Base-by-base conservation (phyloP, 2,113 vertebrate genomes). In the Malaclemys terrapin region DNA sequence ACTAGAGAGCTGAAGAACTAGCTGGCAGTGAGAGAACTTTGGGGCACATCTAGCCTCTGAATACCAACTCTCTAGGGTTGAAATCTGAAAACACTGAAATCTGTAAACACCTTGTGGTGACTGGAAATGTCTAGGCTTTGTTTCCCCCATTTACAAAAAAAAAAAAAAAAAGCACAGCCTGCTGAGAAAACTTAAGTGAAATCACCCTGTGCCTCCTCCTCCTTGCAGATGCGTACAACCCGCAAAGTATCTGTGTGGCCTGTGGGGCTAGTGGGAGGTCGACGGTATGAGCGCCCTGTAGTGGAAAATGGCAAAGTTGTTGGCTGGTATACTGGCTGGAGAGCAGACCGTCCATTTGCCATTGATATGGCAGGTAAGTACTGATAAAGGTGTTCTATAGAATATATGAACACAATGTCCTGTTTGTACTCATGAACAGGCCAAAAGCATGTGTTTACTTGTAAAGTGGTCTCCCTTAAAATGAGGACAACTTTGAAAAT, bases 321-420 rank as follows among this genome's bases (percentile, higher is more conserved):
- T 1, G 99, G 99, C 89, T 99, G 99, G 99, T 99, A 99, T 98
- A 99, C 99, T 0, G 99, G 99, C 95, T 99, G 99, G 99, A 99
- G 99, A 97, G 99, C 99, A 22, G 99, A 99, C 98, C 98, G 99
- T 93, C 99, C 99, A 17, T 99, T 99, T 19, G 99, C 99, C 65
- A 99, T 99, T 1, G 99, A 99, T 97, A 99, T 99, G 99, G 99
- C 99, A 98, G 99, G 99, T 99, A 97, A 98, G 98, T 6, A 47
- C 4, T 50, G 0, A 3, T 1, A 31, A 59, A 88, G 49, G n/a
- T 47, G 13, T n/a, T 62, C 10, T 6, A 1, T 27, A 0, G 0
- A 1, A 1, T 1, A 1, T 12, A 0, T 5, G 0, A 49, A 4
- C 3, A 4, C 45, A 11, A 0, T 42, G 42, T 80, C 19, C 7